Evolutionary conservation across 2,797 vertebrate genomes (phyloP), one percentile per base, ranked within the genome.

Genomic region (Xenopus petersii): DNA sequence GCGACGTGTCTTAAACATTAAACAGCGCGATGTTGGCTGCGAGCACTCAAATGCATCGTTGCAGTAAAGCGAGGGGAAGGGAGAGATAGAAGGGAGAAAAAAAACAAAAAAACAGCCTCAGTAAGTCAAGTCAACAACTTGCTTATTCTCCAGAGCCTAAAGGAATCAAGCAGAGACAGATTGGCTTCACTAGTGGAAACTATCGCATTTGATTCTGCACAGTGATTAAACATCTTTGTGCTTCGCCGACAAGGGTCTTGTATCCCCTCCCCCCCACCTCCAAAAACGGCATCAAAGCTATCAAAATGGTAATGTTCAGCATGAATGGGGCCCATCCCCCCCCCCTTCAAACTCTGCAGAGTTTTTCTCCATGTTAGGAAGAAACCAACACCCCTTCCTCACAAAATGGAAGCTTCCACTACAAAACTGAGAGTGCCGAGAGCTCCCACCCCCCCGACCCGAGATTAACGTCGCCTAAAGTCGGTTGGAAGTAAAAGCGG

Each of bases 371-470:
- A 94, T 95, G 93, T 93, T 91, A 83, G 85, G 85, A 86, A 87
- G 86, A 82, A 90, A 89, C 86, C 91, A 85, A 89, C 92, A 92
- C 94, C 92, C 94, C 88, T 90, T 88, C 84, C 85, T 86, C 89
- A 93, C 94, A 96, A 96, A 96, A 98, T 98, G 95, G 97, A 97
- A 95, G 95, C 94, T 94, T 96, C 96, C 97, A 95, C 93, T 92
- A 94, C 89, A 88, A 92, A 93, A 93, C 13, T 21, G 21, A 6
- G 54, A 55, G 54, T 55, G 13, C 54, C 84, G 82, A 86, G 77
- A 84, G 85, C 81, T 68, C 87, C 85, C 86, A 82, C 69, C 13
- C 54, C 13, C 48, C 48, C 3, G 1, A 21, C 21, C 21, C 21
- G 48, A 11, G 13, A 49, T 6, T 15, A 15, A 13, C 54, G 6